Conservation (phyloP, 2,113 vertebrate genomes). For the Zapus hudsonius region DNA sequence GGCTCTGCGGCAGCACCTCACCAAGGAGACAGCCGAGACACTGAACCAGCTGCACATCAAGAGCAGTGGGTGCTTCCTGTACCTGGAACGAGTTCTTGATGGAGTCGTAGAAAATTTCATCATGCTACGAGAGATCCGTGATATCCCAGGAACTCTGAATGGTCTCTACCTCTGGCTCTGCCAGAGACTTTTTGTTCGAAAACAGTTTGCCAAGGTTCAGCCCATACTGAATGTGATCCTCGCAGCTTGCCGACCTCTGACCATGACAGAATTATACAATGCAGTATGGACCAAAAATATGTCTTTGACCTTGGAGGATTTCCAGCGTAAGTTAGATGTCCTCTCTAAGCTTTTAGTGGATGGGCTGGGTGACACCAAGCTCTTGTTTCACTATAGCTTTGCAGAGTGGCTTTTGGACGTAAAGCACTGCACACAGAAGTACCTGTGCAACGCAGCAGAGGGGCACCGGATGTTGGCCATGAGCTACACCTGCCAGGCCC, state of each 20-base stretch:
- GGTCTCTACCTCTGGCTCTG: slow-evolving; percentile 99
- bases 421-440: slow-evolving; percentile 98
- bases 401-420: slow-evolving; percentile 98
- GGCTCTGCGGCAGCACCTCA: slow-evolving; percentile 96
- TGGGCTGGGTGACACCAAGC: slow-evolving; percentile 94
- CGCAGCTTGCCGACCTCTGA: slow-evolving; percentile 94
- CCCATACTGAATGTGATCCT: slow-evolving; percentile 98
- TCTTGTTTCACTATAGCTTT: slow-evolving; percentile 99
- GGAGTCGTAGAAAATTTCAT: slow-evolving; percentile 98
- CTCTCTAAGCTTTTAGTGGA: slow-evolving; percentile 95
- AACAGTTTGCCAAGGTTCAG: slow-evolving; percentile 98
- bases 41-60: slow-evolving; percentile 99
- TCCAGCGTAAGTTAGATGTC: slow-evolving; percentile 97
- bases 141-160: slow-evolving; percentile 97
- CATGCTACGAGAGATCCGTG: slow-evolving; percentile 97
- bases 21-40: slow-evolving; percentile 99
- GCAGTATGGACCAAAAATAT: slow-evolving; percentile 99
- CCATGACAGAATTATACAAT: slow-evolving; percentile 93
- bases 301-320: slow-evolving; percentile 94
- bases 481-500: slow-evolving; percentile 97
- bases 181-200: slow-evolving; percentile 98
- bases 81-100: slow-evolving; percentile 96
- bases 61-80: slow-evolving; percentile 98
- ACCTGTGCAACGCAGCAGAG: slow-evolving; percentile 97
- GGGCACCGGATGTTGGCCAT: slow-evolving; percentile 98